Evolutionary conservation across 2,797 vertebrate species (phyloP), one percentile per base, ranked within the genome.

Genomic region (Syndactyla subalaris): DNA sequence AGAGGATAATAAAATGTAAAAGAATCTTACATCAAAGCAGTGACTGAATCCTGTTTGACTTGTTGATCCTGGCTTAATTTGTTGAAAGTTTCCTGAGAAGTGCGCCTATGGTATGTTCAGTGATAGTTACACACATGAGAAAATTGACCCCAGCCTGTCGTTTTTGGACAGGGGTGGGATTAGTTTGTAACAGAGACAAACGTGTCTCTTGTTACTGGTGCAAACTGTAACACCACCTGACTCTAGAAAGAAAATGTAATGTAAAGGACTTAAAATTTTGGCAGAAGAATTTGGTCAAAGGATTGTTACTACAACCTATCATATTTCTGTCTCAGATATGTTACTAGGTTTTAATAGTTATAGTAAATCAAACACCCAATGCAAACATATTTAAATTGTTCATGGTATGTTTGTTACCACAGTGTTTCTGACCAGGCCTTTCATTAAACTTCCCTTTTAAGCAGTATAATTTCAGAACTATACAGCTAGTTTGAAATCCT

Each of bases 1-100:
- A 91, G 89, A 90, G 89, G 46, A 45, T 94, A 94, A 85, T 94
- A 94, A 88, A 96, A 89, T 18, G n/a, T 85, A 84, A 71, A 90
- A 80, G 91, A 70, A 85, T 84, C 89, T 97, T 39, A 34, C 85
- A 94, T 97, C 95, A 95, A 97, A 97, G 96, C 66, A 61, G 45
- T 24, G 39, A 27, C 72, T 75, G 79, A 82, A 93, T 88, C 95
- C 89, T 96, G 93, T 89, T 94, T 1, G 41, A 89, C 95, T 95
- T 73, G 96, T 95, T 93, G 91, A 91, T 94, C 95, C 85, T 93
- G 85, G 79, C 52, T 52, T 93, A 86, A 93, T 89, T 96, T 81
- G 82, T 84, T 90, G 89, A 45, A 90, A 88, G 70, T 86, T 95
- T 90, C 85, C 90, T 14, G 51, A 86, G 85, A 92, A 7, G 1